Base-by-base conservation (phyloP, 2,113 vertebrate species). In the mouse (Mus musculus) region DNA sequence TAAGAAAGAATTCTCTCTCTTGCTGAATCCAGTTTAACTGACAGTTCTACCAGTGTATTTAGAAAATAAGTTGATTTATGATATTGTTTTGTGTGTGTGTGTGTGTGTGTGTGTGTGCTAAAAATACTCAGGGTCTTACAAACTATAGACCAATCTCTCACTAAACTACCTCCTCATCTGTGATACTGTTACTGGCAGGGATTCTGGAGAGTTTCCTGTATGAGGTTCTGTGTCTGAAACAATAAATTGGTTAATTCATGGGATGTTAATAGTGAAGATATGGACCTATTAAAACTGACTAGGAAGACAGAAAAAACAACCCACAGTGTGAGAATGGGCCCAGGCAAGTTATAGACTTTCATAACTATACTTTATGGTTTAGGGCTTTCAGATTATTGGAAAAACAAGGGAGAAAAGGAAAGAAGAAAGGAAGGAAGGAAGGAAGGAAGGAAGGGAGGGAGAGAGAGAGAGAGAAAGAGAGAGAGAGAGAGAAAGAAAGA, bases 381-480 rank as follows among this genome's bases (percentile, higher is more conserved):
- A 61, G n/a, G 22, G 13, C 13, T 24, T 17, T 84, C 12, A 42
- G 12, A 84, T 63, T 84, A 22, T 7, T 39, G n/a, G 3, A 39
- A 22, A 24, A n/a, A n/a, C 7, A 0, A 63, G 6, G 24, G 28
- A 28, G 24, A 65, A 8, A 63, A 9, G 24, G 61, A 63, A 24
- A 56, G 56, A 56, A 16, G 56, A 56, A 56, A 56, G 56, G 16
- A 56, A 56, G 14, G 4, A 56, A 56, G 56, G 16, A 67, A 67
- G 65, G 30, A 67, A 67, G 26, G 24, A 63, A 63, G 61, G 22
- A 9, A 54, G 54, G 10, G 1, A 54, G 54, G 10, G 1, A 54
- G 54, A 54, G 54, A 2, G 1, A 54, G 54, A 2, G 1, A 56
- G 13, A 3, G 3, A 17, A 2, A 14, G 4, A 56, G 12, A 14